Evolutionary conservation across 2,113 vertebrate species (phyloP), one percentile per base, ranked within the genome.

Genomic region (Dissostichus mawsoni): DNA sequence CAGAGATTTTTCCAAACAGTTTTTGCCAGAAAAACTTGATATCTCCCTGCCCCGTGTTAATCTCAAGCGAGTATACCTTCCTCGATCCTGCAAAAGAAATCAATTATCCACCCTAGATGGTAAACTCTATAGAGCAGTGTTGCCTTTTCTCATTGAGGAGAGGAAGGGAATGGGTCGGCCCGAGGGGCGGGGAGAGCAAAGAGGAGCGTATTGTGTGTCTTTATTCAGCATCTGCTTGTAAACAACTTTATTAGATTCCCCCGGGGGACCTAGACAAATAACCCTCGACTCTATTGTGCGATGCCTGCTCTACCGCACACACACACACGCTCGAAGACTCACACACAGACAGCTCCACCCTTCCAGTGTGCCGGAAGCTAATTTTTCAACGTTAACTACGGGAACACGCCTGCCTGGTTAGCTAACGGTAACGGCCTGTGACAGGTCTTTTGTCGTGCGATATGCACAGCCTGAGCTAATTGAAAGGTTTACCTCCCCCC

Each of bases 401-500:
- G 0, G 17, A 25, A 64, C 25, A 64, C 48, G 63, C 52, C 78
- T 11, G 16, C 76, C 36, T 82, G 84, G 3, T 53, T 45, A 10
- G 45, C 68, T 74, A 72, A 93, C 85, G 87, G 71, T 77, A 92
- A 92, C 90, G 53, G 76, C 87, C 55, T 65, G 0, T 3, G 92
- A 75, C 90, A 84, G 78, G 1, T 85, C 80, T 93, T 93, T 93
- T 90, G 90, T 96, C 82, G 76, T 65, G 78, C 44, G 88, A 86
- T 78, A 66, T 74, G 33, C 82, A 1, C 83, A 87, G 89, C 55
- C 47, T 61, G 71, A 78, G 70, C 73, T 94, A 94, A 95, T 92
- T 94, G 95, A 95, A 94, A 90, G 90, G 86, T 92, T 94, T 84
- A 80, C 92, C 94, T 85, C 91, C 29, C 20, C 4, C 10, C 41